Conservation (phyloP, 2,113 vertebrate genomes). For the Xiphorhynchus elegans region DNA sequence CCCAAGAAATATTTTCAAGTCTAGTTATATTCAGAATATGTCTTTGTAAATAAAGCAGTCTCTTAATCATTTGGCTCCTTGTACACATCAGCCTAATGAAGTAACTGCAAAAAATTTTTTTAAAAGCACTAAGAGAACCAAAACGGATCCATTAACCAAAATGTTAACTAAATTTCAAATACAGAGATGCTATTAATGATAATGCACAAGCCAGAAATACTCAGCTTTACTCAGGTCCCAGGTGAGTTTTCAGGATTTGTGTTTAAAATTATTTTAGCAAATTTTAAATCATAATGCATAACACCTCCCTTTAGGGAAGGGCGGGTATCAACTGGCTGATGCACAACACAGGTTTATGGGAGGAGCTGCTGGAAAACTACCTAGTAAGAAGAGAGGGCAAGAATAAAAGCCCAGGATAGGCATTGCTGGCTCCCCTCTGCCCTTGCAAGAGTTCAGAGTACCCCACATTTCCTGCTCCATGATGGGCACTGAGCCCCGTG, state of each 20-base stretch:
- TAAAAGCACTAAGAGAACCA: neutral
- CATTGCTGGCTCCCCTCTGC: neutral
- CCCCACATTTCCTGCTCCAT: fast-evolving
- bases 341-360: fast-evolving
- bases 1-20: neutral
- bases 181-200: neutral
- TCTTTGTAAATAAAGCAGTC: neutral
- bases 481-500: neutral
- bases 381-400: neutral
- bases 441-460: neutral
- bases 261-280: neutral
- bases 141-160: neutral
- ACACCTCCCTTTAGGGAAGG: neutral
- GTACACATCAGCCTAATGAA: neutral
- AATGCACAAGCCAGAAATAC: neutral
- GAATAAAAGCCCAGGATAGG: neutral
- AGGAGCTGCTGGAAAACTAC: neutral
- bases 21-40: neutral
- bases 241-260: neutral
- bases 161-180: neutral
- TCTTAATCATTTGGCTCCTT: neutral
- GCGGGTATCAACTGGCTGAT: neutral
- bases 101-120: neutral
- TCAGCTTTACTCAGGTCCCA: neutral
- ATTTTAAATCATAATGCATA: neutral